Evolutionary conservation across 2,113 vertebrate genomes (phyloP).

Genomic region (Gobio gobio): DNA sequence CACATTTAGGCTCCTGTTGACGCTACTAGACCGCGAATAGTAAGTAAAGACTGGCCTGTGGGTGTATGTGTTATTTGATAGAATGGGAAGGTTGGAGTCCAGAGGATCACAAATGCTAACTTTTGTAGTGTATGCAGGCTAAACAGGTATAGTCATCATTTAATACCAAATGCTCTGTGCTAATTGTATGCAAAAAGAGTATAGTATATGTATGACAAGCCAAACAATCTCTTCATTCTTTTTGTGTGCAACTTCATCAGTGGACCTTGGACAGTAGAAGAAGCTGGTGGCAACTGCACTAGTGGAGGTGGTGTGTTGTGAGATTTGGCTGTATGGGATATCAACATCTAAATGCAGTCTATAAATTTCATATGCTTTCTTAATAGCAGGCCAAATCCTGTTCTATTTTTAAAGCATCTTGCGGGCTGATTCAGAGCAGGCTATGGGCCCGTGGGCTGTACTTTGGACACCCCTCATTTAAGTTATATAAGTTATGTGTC

Average conservation of each 20-base stretch:
- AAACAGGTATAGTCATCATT: background rate
- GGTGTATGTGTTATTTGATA: background rate
- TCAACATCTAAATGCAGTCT: constrained; percentile 7
- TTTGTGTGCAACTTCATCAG: background rate
- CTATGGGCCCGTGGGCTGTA: constrained; percentile 2
- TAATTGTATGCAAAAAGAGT: background rate
- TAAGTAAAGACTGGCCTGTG: background rate
- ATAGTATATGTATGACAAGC: background rate
- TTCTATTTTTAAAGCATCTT: constrained; percentile 20
- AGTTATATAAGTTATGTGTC: constrained; percentile 8
- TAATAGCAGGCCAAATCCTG: constrained; percentile 21
- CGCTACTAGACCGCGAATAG: background rate
- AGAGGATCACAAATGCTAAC: background rate
- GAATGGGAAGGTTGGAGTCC: background rate
- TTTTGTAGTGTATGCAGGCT: background rate
- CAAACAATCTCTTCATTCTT: background rate
- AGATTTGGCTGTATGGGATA: constrained; percentile 1
- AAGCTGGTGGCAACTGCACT: background rate
- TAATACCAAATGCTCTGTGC: background rate
- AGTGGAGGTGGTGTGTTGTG: constrained; percentile 25
- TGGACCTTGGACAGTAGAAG: background rate
- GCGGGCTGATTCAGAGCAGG: constrained; percentile 21
- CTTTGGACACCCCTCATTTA: constrained; percentile 17
- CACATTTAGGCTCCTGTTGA: background rate
- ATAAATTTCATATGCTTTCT: background rate